phyloP scores from a whole-genome alignment of 2,888 invertebrate genomes.

The Eumacrocentrus americanus region DNA sequence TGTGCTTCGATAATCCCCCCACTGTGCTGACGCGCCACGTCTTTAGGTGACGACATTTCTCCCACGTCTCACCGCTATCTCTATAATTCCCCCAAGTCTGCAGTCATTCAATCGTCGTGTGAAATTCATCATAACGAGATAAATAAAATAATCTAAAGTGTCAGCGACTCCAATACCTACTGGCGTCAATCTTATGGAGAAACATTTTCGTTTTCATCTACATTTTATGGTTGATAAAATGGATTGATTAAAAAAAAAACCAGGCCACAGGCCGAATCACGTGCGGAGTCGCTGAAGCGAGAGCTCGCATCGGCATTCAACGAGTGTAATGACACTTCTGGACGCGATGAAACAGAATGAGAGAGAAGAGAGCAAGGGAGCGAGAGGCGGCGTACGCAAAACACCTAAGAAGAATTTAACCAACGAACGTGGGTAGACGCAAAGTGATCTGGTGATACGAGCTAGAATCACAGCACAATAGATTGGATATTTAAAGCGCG shows the following conservation, averaged over 20 bases:
- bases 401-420: conserved; percentile 8
- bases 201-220: too few relatives aligned
- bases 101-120: too few relatives aligned
- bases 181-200: too few relatives aligned
- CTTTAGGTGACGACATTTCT: conserved; percentile 14
- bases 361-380: not conserved
- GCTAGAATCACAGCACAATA: not conserved
- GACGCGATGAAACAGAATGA: not conserved
- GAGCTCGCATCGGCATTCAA: conserved; percentile 19
- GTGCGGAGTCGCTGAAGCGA: conserved; percentile 8
- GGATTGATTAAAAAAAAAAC: too few relatives aligned
- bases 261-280: conserved; percentile 2
- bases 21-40: conserved; percentile 2
- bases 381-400: not conserved
- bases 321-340: conserved; percentile 20
- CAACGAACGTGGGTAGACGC: conserved; percentile 10
- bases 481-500: conserved; percentile 13
- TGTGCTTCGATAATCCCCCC: conserved; percentile 12
- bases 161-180: too few relatives aligned
- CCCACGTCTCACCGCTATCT: not conserved
- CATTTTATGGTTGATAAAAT: too few relatives aligned
- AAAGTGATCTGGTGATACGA: not conserved
- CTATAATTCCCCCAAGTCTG: too few relatives aligned
- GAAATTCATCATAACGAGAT: too few relatives aligned
- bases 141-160: too few relatives aligned